Evolutionary conservation across 1,140 invertebrate genomes (phyloP), one percentile per base, ranked within the genome.

Genomic region (Andrena cerasifolii): DNA sequence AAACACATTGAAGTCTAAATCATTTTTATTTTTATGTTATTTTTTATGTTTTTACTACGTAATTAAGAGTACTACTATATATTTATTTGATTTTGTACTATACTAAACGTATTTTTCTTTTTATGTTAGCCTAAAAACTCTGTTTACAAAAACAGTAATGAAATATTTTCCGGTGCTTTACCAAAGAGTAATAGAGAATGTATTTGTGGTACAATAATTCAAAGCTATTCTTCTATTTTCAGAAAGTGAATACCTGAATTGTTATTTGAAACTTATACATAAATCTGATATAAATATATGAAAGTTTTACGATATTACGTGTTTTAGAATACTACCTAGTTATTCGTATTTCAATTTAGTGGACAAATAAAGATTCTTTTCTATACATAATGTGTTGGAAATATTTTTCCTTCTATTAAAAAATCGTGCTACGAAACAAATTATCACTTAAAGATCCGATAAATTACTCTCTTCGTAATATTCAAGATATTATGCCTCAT

Each of bases 11-110:
- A 33, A 53, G 12, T 49, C n/a, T 65, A 40, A 73, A 53, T 26
- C 45, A 63, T 21, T 54, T 75, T 66, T 66, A 75, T 56, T 75
- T 56, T 51, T 47, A n/a, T n/a, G 28, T 28, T 62, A 40, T 61
- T 74, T 62, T 43, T 65, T 63, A 72, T 62, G 40, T 73, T 65
- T 74, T 54, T 74, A 72, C 0, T 56, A 45, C 36, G 3, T 72
- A 62, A 47, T 53, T 56, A 62, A 67, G 26, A 56, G 26, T 6
- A 26, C 3, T 67, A 58, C 2, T 58, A 21, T 67, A 10, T 58
- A 75, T 75, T 40, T 58, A 24, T 40, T 75, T 47, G 16, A 75
- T 47, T 26, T 8, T 53, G 45, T 72, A 62, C 3, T 62, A 53
- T 36, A 62, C 21, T 53, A 43, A 62, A 51, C 21, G 40, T 61